Base-by-base conservation (phyloP, 2,888 invertebrate genomes). In the Lymantria monacha region DNA sequence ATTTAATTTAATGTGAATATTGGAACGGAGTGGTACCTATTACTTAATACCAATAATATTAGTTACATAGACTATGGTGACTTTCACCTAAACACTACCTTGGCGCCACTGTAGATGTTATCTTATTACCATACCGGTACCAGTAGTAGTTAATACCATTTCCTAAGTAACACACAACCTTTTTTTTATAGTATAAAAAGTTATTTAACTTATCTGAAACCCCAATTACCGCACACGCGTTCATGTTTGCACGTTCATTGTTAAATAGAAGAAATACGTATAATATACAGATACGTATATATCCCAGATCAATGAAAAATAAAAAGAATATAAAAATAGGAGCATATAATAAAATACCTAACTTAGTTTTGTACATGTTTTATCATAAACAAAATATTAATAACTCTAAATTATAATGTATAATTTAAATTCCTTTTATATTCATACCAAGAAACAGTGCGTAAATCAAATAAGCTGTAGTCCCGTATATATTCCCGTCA, bases 41-140 rank as follows among this genome's bases (percentile, higher is more conserved):
- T 63, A 63, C 52, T 63, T 47, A 60, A 55, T 48, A 42, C 30
- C 12, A 51, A 49, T 47, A 49, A 46, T 53, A 53, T 51, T 37
- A 55, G 53, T 55, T 53, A 46, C 51, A 47, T 51, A 58, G 54
- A 54, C 41, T 3, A 9, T 44, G 52, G 42, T 48, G 62, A 66
- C 74, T 75, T 76, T 74, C 73, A 69, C 76, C 65, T 46, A 64
- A 69, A 63, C 59, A 64, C 61, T 63, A 61, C 59, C 62, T 59
- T 55, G 58, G 53, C 59, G 57, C 55, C 59, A 48, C 63, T 30
- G 68, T 69, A 69, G 72, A 70, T 67, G 69, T 60, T 55, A 63
- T 57, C 63, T 69, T 63, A 74, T 78, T 79, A 72, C 64, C 73
- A 79, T 74, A 74, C 68, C 55, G 57, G 72, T 53, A 54, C 59